Evolutionary conservation across 1,140 invertebrate genomes (phyloP), one percentile per base, ranked within the genome.

Genomic region (Drosophila albomicans): DNA sequence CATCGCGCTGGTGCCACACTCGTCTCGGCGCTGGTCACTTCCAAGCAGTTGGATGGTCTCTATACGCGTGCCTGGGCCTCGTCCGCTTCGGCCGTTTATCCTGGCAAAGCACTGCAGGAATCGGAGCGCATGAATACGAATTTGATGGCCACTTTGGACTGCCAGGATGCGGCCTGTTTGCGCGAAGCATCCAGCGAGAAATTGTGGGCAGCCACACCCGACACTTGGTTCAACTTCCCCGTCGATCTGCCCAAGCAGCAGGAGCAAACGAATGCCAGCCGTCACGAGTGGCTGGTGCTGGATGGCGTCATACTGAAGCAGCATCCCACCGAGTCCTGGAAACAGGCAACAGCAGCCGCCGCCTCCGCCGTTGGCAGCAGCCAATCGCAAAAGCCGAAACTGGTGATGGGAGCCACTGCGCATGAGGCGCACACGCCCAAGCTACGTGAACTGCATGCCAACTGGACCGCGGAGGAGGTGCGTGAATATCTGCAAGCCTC

Each of bases 1-100:
- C 96, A 97, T 87, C 93, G 96, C 16, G 96, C 96, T 0, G 97
- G 96, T 6, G 96, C 96, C 5, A 97, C 96, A 1, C 90, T 98
- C 1, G 96, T 96, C 0, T 95, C 96, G 0, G 95, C 96, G 0
- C 91, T 98, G 7, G 92, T 95, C 1, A 93, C 94, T 3, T 93
- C 94, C 0, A 92, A 92, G 25, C 93, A 94, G 51, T 93, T 94
- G 1, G 94, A 95, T 25, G 94, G 93, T 49, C 91, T 96, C 0
- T 97, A 96, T 69, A 93, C 94, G 0, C 92, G 95, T 48, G 95
- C 95, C 1, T 97, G 96, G 96, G 94, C 96, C 1, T 95, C 96
- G 0, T 96, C 96, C 1, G 94, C 95, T 0, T 95, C 96, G 5
- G 94, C 95, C 0, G 94, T 95, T 13, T 96, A 95, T 57, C 96